These are phyloP conservation scores for Ochlodes sylvanus DNA, from an alignment of 2,888 invertebrate species.

Conservation along the genomic window DNA sequence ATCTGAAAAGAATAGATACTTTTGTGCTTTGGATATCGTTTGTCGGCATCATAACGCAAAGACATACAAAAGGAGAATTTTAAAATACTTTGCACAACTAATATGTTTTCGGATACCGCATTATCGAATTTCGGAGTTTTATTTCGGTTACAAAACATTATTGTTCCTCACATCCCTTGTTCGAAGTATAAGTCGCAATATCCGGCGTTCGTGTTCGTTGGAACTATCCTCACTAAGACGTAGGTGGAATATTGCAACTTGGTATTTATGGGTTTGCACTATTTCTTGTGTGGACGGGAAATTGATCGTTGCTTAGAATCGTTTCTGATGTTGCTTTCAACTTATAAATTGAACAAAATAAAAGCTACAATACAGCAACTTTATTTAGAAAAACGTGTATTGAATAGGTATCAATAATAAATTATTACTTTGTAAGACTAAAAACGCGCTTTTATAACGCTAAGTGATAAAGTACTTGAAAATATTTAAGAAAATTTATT, in stretches of 20 bases:
- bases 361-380: neutral
- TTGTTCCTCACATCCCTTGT: conserved; percentile 6
- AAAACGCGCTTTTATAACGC: too few species aligned
- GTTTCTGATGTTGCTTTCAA: conserved; percentile 15
- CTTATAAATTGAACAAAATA: conserved; percentile 15
- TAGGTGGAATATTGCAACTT: conserved; percentile 37
- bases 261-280: conserved; percentile 36
- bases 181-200: conserved; percentile 36
- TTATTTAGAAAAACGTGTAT: neutral
- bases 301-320: conserved; percentile 33
- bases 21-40: too few species aligned
- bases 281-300: conserved; percentile 35
- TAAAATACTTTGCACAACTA: too few species aligned
- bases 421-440: too few species aligned
- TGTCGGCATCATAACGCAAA: too few species aligned
- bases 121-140: neutral
- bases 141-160: neutral
- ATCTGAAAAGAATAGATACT: too few species aligned
- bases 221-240: conserved; percentile 28
- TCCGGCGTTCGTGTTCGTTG: conserved; percentile 33
- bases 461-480: too few species aligned
- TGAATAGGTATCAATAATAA: too few species aligned
- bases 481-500: too few species aligned
- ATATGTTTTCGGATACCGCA: neutral
- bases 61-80: too few species aligned